Evolutionary conservation across 2,113 vertebrate genomes (phyloP).

Genomic region (Peromyscus californicus): DNA sequence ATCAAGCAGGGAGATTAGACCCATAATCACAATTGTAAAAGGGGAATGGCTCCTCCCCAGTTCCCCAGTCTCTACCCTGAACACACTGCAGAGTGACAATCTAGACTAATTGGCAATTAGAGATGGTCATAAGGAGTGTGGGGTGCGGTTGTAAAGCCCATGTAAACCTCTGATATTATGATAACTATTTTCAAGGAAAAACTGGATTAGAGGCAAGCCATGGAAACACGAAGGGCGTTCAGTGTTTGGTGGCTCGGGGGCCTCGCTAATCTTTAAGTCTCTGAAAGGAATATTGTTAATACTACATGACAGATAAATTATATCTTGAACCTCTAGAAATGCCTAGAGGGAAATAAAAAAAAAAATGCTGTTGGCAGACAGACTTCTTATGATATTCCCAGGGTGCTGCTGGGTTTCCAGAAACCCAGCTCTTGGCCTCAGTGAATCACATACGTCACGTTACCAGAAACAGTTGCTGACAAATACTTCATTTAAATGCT

Average conservation of each 20-base stretch:
- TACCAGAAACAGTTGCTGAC: slow-evolving; percentile 75
- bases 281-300: slow-evolving; percentile 83
- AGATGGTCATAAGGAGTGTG: background rate
- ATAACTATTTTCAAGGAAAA: slow-evolving; percentile 71
- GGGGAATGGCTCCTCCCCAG: background rate
- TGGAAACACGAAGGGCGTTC: slow-evolving; percentile 35
- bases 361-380: slow-evolving; percentile 65
- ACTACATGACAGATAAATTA: slow-evolving; percentile 80
- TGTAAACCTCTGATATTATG: background rate
- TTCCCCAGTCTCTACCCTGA: background rate
- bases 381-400: slow-evolving; percentile 71
- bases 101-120: slow-evolving; percentile 47
- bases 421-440: slow-evolving; percentile 7
- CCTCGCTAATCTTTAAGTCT: slow-evolving; percentile 76
- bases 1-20: background rate
- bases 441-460: slow-evolving; percentile 66
- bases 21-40: background rate
- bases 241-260: background rate
- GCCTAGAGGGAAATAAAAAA: slow-evolving; percentile 81
- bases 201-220: slow-evolving; percentile 47
- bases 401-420: slow-evolving; percentile 52
- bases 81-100: slow-evolving; percentile 2
- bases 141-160: background rate
- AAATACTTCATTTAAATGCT: slow-evolving; percentile 80
- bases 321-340: slow-evolving; percentile 75